Percentiles rank a stretch among this genome's conserved stretches.
Evolutionary conservation across 2,888 invertebrate species (phyloP).

Genomic region (Leptopilina syphax): DNA sequence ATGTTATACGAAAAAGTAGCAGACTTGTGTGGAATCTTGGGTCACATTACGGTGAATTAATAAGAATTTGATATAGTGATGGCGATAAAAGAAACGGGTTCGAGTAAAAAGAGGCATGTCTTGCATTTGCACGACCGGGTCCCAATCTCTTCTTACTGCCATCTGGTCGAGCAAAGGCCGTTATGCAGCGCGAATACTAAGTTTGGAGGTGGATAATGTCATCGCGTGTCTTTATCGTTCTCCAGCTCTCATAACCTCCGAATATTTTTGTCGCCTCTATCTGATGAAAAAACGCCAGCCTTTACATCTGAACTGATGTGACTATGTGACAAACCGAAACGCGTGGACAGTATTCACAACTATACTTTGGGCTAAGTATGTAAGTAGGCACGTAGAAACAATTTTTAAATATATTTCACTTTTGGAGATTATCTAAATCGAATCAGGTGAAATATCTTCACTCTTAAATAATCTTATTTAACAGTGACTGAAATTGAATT

Average conservation of each 20-base stretch:
- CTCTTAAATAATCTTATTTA: no score
- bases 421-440: no score
- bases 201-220: constrained; percentile 49
- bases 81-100: constrained; percentile 36
- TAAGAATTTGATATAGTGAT: constrained; percentile 26
- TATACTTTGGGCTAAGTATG: no score
- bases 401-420: no score
- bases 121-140: constrained; percentile 27
- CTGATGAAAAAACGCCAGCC: constrained; percentile 59
- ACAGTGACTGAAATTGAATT: no score
- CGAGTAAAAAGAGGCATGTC: constrained; percentile 40
- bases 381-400: no score
- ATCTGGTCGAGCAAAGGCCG: constrained; percentile 50
- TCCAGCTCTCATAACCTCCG: constrained; percentile 69
- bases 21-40: constrained; percentile 26
- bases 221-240: constrained; percentile 69
- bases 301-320: constrained; percentile 26
- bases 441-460: no score
- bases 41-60: constrained; percentile 30
- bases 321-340: neutral
- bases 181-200: constrained; percentile 54
- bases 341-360: no score
- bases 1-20: neutral
- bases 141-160: constrained; percentile 46
- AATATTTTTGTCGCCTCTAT: constrained; percentile 73